A percentile compares a stretch with the other conserved stretches of the same genome.
phyloP scores from a whole-genome alignment of 2,113 vertebrate genomes.

The Malurus melanocephalus region DNA sequence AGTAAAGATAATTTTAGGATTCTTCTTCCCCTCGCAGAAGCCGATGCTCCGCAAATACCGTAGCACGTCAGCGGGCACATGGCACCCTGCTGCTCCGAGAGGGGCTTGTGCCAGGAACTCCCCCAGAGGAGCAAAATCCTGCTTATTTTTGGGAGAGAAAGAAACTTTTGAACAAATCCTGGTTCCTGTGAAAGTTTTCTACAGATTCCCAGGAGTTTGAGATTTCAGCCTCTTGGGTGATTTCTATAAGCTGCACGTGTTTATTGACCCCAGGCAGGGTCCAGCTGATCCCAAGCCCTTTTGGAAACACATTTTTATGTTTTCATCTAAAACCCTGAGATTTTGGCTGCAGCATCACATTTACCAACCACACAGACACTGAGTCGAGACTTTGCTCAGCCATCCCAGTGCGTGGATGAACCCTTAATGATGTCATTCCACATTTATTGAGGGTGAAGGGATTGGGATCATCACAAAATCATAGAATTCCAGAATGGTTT shows the following conservation, averaged over 20 bases:
- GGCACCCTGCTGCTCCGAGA: fast-evolving
- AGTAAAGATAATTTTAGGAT: constrained; percentile 5
- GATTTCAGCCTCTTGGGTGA: neutral
- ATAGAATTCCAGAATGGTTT: neutral
- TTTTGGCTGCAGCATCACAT: neutral
- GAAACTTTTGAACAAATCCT: neutral
- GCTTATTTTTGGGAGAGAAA: neutral
- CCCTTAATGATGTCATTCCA: neutral
- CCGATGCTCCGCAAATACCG: fast-evolving
- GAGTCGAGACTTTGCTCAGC: neutral
- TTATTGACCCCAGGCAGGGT: fast-evolving
- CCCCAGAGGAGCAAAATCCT: neutral
- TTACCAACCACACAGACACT: neutral
- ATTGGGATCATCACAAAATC: neutral
- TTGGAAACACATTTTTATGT: neutral
- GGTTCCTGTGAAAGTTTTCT: neutral
- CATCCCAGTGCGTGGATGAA: fast-evolving
- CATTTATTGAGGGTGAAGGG: neutral
- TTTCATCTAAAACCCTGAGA: neutral
- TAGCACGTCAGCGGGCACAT: neutral
- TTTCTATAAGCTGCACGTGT: neutral
- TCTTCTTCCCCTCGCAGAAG: neutral
- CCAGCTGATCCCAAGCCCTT: neutral
- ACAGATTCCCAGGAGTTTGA: neutral
- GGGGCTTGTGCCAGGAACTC: neutral